Evolutionary conservation across 2,797 vertebrate species (phyloP).

Genomic region (Cygnus olor): DNA sequence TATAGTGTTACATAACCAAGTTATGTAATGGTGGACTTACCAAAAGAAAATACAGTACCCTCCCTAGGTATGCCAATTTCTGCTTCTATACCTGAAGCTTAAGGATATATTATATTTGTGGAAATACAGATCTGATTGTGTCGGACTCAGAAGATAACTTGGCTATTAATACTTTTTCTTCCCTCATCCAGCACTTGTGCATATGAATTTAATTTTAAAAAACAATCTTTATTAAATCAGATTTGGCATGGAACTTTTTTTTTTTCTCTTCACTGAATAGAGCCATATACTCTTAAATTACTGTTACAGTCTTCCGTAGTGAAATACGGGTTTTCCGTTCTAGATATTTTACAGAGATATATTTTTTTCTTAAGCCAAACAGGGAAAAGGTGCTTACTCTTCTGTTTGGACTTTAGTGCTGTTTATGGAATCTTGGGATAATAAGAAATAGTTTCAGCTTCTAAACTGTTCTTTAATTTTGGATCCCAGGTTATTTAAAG

Average conservation of each 20-base stretch:
- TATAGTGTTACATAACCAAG: background rate
- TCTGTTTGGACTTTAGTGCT: background rate
- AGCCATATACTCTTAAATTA: background rate
- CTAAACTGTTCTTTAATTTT: background rate
- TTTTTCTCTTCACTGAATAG: background rate
- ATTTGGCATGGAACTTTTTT: too few species aligned
- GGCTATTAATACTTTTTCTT: background rate
- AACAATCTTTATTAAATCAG: background rate
- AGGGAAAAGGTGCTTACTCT: background rate
- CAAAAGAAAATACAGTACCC: background rate
- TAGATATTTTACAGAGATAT: background rate
- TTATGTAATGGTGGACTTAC: background rate
- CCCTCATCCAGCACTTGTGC: too few species aligned
- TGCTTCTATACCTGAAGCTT: background rate
- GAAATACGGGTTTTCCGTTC: background rate
- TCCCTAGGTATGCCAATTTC: background rate
- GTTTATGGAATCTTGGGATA: background rate
- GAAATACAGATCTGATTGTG: background rate
- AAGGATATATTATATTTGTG: accelerated
- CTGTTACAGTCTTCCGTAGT: background rate
- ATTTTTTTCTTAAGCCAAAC: background rate
- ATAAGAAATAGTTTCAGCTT: background rate
- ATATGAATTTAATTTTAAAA: background rate
- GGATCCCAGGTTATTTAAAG: background rate
- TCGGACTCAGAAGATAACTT: background rate